phyloP scores from a whole-genome alignment of 92 coral and sea anemone genomes.

The Bergia sp. region DNA sequence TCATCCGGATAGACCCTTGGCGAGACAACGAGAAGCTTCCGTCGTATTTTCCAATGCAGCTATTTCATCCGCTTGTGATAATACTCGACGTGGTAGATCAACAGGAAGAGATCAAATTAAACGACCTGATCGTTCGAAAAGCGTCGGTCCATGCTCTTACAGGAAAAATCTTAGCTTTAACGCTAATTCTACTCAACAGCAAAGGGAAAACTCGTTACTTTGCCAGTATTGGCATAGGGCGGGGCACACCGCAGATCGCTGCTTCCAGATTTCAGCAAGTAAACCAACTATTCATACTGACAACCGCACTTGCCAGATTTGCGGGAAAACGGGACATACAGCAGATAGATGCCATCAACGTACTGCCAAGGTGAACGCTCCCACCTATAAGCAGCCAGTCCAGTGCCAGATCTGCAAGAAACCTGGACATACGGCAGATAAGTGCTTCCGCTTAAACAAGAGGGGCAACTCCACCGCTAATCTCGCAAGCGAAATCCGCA shows the following conservation, averaged over 20 bases:
- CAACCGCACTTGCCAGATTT: constrained; percentile 2
- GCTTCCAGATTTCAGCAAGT: neutral
- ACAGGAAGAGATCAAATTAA: neutral
- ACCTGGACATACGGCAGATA: constrained; percentile 5
- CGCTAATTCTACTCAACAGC: neutral
- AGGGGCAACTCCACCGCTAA: neutral
- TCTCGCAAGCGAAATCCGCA: neutral
- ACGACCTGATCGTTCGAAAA: neutral
- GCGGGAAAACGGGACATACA: neutral
- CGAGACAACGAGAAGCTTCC: neutral
- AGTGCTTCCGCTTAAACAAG: neutral
- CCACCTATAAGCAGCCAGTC: neutral
- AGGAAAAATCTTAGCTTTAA: neutral
- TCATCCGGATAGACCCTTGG: neutral
- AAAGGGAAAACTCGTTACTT: neutral
- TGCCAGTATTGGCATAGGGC: neutral
- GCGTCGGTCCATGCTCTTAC: neutral
- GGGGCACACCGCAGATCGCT: constrained; percentile 8
- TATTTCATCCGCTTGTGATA: neutral
- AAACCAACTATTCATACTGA: neutral
- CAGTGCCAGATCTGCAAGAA: constrained; percentile 5
- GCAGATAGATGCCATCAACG: neutral
- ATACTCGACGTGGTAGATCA: neutral
- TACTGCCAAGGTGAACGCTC: neutral
- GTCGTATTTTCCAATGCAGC: neutral